Evolutionary conservation across 1,140 invertebrate species (phyloP).

Genomic region (Limonius californicus): DNA sequence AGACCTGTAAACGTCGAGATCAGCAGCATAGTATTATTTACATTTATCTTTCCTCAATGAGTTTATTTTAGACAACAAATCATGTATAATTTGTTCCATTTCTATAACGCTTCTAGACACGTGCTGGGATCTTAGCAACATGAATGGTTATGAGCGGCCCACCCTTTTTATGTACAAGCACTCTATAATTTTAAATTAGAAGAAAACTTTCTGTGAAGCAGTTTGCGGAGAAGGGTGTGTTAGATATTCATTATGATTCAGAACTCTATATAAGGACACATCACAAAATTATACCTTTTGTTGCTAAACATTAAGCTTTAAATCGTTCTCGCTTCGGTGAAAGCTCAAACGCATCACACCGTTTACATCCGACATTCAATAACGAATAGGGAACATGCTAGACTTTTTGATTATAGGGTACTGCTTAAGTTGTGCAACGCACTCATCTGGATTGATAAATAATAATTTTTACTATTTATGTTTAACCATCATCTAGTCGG

Average conservation of each 20-base stretch:
- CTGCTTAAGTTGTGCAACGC: too few species aligned
- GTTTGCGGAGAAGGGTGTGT: slow-evolving; percentile 19
- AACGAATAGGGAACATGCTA: too few species aligned
- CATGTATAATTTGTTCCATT: too few species aligned
- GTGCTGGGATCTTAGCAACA: slow-evolving; percentile 21
- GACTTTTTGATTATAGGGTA: too few species aligned
- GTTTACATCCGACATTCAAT: not conserved
- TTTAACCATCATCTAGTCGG: too few species aligned
- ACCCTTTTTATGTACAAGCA: slow-evolving; percentile 21
- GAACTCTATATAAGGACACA: slow-evolving; percentile 15
- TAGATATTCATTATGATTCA: slow-evolving; percentile 23
- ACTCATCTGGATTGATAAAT: too few species aligned
- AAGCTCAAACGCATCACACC: not conserved
- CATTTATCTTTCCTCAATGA: too few species aligned
- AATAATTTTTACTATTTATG: too few species aligned
- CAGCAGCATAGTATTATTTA: too few species aligned
- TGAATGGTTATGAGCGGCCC: slow-evolving; percentile 20
- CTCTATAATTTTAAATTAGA: slow-evolving; percentile 23
- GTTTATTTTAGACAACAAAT: too few species aligned
- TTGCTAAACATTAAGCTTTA: not conserved
- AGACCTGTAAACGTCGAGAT: too few species aligned
- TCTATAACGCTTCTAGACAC: not conserved
- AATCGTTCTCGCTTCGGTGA: not conserved
- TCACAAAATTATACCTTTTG: slow-evolving; percentile 20
- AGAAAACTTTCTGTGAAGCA: slow-evolving; percentile 16